Conservation (phyloP, 1,140 invertebrate species). For the Leptopilina clavipes region DNA sequence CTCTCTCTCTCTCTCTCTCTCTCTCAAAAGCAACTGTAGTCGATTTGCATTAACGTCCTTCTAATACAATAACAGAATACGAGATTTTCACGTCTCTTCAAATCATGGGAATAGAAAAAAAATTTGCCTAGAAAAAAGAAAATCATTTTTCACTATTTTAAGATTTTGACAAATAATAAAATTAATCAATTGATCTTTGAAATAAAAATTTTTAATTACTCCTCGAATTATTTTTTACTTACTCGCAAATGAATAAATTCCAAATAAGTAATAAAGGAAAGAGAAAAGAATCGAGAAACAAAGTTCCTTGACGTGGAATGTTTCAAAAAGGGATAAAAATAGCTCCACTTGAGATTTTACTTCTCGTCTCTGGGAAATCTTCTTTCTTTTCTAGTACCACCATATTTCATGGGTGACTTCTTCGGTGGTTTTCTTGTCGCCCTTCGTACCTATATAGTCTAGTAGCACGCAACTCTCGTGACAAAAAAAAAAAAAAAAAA, state of each 20-base stretch:
- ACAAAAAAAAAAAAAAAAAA: conserved; percentile 10
- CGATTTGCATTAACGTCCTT: conserved; percentile 39
- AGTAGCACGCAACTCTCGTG: conserved; percentile 25
- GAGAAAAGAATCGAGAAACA: background rate
- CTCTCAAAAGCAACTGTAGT: conserved; percentile 32
- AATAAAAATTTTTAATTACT: no score
- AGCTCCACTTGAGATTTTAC: conserved; percentile 9
- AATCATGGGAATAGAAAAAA: no score
- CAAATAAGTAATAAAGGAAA: background rate
- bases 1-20: conserved; percentile 11
- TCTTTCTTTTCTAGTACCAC: conserved; percentile 30
- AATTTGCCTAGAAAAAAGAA: no score
- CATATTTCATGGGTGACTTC: conserved; percentile 34
- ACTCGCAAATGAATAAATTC: no score
- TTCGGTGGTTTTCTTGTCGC: conserved; percentile 25
- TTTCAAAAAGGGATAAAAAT: conserved; percentile 19
- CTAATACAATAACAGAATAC: background rate
- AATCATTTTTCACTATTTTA: no score
- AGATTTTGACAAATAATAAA: no score
- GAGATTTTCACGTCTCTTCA: no score
- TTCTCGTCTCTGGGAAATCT: conserved; percentile 14
- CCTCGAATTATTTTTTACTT: no score
- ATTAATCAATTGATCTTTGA: no score
- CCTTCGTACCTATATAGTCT: conserved; percentile 16
- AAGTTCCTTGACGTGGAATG: background rate